Conservation (phyloP, 2,113 vertebrate genomes). For the Deroptyus accipitrinus region DNA sequence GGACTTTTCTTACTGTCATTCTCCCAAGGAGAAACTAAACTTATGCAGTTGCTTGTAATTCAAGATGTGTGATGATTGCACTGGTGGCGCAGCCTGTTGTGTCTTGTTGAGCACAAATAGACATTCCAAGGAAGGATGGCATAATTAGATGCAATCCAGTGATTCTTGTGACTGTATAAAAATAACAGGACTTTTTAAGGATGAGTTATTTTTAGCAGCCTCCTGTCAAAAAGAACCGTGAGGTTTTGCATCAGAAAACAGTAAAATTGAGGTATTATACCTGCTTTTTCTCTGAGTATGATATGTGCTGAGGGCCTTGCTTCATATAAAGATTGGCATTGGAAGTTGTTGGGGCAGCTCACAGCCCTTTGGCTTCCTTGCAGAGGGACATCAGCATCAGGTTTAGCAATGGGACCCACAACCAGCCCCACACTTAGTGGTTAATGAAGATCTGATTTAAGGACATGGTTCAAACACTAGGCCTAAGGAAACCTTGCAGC, state of each 20-base stretch:
- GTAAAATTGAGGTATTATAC: background rate
- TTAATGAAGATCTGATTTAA: background rate
- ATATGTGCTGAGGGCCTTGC: background rate
- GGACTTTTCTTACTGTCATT: background rate
- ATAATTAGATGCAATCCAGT: slow-evolving; percentile 58
- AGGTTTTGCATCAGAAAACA: background rate
- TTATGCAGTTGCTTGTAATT: slow-evolving; percentile 15
- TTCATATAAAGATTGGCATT: background rate
- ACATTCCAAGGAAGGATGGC: slow-evolving; percentile 42
- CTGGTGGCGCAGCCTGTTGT: slow-evolving; percentile 18
- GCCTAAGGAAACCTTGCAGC: background rate
- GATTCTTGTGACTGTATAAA: slow-evolving; percentile 48
- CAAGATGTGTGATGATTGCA: background rate
- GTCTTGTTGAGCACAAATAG: slow-evolving; percentile 44
- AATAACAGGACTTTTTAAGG: slow-evolving; percentile 18
- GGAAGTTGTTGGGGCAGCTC: background rate
- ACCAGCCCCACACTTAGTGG: background rate
- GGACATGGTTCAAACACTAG: background rate
- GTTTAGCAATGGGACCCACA: background rate
- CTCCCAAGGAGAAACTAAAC: background rate
- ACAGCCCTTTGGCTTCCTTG: background rate
- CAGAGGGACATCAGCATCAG: background rate
- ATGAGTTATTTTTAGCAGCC: slow-evolving; percentile 28
- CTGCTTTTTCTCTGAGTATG: background rate
- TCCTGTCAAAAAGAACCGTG: background rate